A percentile compares a stretch with the other conserved stretches of the same genome.
phyloP scores from a whole-genome alignment of 2,797 vertebrate genomes.

The Betta splendens region DNA sequence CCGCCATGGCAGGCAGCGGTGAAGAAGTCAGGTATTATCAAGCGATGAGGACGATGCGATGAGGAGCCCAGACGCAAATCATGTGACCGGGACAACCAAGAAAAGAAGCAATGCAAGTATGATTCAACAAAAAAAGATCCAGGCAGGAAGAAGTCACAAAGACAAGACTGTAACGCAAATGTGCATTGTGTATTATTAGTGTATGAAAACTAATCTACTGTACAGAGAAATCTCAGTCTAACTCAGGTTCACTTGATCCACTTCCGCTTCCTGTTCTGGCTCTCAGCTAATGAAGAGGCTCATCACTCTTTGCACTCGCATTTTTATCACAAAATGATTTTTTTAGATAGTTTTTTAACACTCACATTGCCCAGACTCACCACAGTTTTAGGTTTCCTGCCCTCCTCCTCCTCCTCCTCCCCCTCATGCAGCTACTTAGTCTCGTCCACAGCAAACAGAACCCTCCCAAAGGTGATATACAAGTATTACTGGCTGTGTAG shows the following conservation, averaged over 20 bases:
- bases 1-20: conserved; percentile 44
- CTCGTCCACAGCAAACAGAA: conserved; percentile 25
- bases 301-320: conserved; percentile 11
- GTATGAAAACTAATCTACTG: too few species aligned
- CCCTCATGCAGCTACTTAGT: conserved; percentile 15
- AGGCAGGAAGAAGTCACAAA: background rate
- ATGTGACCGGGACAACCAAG: background rate
- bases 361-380: too few species aligned
- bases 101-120: background rate
- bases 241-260: background rate
- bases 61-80: conserved; percentile 52
- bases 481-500: conserved; percentile 32
- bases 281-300: conserved; percentile 1
- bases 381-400: too few species aligned
- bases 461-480: conserved; percentile 37
- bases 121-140: background rate
- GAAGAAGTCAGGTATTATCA: conserved; percentile 52
- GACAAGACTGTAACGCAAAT: background rate
- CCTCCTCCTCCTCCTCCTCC: conserved; percentile 16
- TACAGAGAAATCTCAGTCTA: too few species aligned
- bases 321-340: conserved; percentile 19
- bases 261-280: background rate
- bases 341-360: conserved; percentile 19
- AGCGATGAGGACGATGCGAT: conserved; percentile 64
- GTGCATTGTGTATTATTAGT: background rate